Percentiles rank a stretch among this genome's conserved stretches.
Conservation (phyloP, 2,888 invertebrate genomes). For the Ochropleura plecta region DNA sequence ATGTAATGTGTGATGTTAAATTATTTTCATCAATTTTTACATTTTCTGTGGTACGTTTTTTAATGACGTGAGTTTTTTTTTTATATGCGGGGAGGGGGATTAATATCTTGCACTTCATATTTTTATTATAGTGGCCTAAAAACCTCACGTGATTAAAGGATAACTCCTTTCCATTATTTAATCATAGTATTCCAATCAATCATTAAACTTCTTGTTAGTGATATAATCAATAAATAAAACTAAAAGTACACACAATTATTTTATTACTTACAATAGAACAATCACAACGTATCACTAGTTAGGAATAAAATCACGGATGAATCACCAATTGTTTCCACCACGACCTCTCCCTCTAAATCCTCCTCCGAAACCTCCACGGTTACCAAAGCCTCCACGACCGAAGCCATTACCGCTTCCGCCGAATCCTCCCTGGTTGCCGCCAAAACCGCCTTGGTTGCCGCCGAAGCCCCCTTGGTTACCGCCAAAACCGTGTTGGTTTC, state of each 20-base stretch:
- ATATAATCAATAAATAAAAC: conserved; percentile 48
- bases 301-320: conserved; percentile 39
- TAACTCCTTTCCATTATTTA: neutral
- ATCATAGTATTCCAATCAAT: conserved; percentile 6
- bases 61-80: no score
- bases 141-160: no score
- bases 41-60: no score
- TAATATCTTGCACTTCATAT: no score
- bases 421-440: conserved; percentile 52
- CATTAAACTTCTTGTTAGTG: neutral
- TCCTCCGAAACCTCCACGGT: conserved; percentile 49
- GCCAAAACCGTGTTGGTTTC: conserved; percentile 52
- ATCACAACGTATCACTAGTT: conserved; percentile 35
- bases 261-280: conserved; percentile 48
- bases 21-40: neutral
- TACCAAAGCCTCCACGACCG: conserved; percentile 35
- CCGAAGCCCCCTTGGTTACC: conserved; percentile 57
- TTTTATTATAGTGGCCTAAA: no score
- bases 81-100: no score
- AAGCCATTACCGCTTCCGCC: conserved; percentile 54
- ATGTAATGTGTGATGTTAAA: neutral
- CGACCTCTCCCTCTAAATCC: conserved; percentile 51
- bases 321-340: conserved; percentile 37
- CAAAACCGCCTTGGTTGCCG: conserved; percentile 39
- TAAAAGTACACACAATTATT: conserved; percentile 11